phyloP scores from a whole-genome alignment of 2,888 invertebrate species.

The Coelinius sp. region DNA sequence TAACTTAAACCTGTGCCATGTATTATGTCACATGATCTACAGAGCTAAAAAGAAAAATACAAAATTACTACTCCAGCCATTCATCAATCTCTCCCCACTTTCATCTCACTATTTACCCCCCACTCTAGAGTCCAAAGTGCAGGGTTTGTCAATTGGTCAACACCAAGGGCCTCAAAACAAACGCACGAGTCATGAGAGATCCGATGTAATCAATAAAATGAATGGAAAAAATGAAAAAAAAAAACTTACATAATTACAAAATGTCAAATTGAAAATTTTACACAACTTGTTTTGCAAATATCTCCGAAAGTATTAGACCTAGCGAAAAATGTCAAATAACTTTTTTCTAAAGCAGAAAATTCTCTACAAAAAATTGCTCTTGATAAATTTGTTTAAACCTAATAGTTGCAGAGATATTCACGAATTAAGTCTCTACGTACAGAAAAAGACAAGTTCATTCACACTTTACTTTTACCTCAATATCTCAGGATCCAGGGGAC shows the following conservation, averaged over 20 bases:
- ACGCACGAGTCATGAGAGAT: not conserved
- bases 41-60: not conserved
- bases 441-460: no score
- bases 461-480: no score
- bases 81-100: not conserved
- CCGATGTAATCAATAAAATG: not conserved
- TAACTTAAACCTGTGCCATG: conserved; percentile 36
- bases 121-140: conserved; percentile 9
- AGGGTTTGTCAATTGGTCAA: conserved; percentile 4
- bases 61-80: not conserved
- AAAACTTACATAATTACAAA: not conserved
- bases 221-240: not conserved
- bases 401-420: no score
- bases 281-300: no score
- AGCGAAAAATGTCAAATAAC: no score
- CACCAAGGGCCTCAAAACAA: not conserved
- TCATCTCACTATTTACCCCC: not conserved
- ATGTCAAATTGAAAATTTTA: no score
- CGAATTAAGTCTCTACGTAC: no score
- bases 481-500: no score
- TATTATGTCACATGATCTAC: conserved; percentile 45
- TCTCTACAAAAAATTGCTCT: no score
- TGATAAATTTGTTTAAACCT: no score
- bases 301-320: no score
- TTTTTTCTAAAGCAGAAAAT: no score